phyloP scores from a whole-genome alignment of 1,140 invertebrate species.

The Whitmania pigra region DNA sequence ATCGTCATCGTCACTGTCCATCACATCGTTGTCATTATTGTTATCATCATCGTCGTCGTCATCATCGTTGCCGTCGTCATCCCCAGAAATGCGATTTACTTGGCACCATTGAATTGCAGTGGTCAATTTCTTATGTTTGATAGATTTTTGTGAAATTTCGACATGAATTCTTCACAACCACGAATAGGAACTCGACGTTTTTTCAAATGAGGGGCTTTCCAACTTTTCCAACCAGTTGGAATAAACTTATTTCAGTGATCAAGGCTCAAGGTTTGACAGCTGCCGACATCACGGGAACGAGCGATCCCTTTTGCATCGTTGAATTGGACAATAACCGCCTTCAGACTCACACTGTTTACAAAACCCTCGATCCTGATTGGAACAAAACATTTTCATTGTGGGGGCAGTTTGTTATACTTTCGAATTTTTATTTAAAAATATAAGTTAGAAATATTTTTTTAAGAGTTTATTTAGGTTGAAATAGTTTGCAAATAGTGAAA shows the following conservation, averaged over 20 bases:
- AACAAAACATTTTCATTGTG: constrained; percentile 97
- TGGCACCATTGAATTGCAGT: no score
- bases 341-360: constrained; percentile 96
- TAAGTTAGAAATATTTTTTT: no score
- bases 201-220: no score
- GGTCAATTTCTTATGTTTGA: no score
- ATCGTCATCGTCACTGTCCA: neutral
- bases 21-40: neutral
- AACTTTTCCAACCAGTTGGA: no score
- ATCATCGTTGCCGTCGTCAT: neutral
- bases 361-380: constrained; percentile 89
- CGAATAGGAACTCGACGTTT: no score
- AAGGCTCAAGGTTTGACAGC: constrained; percentile 35
- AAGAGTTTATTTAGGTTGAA: no score
- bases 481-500: no score
- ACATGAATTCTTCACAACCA: no score
- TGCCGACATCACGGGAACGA: constrained; percentile 45
- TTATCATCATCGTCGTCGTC: neutral
- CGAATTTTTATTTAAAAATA: no score
- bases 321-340: constrained; percentile 84
- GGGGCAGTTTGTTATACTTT: constrained; percentile 41
- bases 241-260: constrained; percentile 33
- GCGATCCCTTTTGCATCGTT: constrained; percentile 91
- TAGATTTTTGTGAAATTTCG: no score
- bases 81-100: no score